phyloP scores from a whole-genome alignment of 1,140 invertebrate species.

The Drosophila parabipectinata region DNA sequence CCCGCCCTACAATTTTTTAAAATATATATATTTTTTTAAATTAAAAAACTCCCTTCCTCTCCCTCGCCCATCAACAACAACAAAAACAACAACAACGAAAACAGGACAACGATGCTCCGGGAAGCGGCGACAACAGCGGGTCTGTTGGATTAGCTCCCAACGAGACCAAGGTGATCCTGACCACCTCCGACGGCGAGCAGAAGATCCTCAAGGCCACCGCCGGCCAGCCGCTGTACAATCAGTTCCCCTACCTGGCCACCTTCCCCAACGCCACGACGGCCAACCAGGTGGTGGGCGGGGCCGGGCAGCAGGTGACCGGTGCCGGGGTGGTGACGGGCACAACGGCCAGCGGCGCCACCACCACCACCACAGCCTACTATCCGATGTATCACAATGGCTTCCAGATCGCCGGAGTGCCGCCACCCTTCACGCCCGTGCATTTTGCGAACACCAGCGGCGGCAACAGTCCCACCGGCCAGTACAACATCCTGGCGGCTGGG shows the following conservation, averaged over 20 bases:
- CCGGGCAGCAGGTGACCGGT: constrained; percentile 18
- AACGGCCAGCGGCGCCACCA: constrained; percentile 39
- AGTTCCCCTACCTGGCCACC: constrained; percentile 78
- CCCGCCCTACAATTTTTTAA: no score
- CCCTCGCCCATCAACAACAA: neutral
- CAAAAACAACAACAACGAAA: constrained; percentile 15
- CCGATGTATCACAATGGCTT: constrained; percentile 84
- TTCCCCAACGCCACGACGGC: constrained; percentile 62
- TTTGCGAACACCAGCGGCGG: constrained; percentile 67
- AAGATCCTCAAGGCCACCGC: constrained; percentile 60
- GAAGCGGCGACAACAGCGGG: constrained; percentile 71
- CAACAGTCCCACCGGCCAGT: constrained; percentile 64
- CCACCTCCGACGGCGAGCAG: constrained; percentile 61
- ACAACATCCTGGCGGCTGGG: constrained; percentile 62
- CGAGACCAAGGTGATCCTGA: constrained; percentile 77
- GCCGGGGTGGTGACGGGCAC: constrained; percentile 4
- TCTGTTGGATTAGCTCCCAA: constrained; percentile 76
- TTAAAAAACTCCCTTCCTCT: constrained; percentile 5
- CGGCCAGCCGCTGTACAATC: constrained; percentile 75
- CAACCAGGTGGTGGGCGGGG: constrained; percentile 29
- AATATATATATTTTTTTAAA: neutral
- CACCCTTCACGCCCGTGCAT: constrained; percentile 80
- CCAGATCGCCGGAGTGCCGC: constrained; percentile 74
- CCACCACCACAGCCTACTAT: constrained; percentile 71
- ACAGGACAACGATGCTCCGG: constrained; percentile 50